Evolutionary conservation across 2,113 vertebrate species (phyloP), one percentile per base, ranked within the genome.

Genomic region (Connochaetes taurinus): DNA sequence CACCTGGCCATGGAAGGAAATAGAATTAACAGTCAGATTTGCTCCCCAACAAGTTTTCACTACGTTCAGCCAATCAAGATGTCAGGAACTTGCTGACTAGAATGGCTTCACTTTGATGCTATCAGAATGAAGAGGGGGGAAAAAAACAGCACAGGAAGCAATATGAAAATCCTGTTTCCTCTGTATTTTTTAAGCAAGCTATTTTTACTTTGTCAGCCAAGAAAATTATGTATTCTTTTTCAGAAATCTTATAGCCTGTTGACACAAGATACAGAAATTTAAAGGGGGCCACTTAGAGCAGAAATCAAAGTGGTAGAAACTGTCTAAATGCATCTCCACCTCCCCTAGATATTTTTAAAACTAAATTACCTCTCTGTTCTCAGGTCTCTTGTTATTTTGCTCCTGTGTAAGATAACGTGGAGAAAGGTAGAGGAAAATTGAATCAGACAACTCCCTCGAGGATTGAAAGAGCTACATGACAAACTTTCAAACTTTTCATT

Each of bases 191-290:
- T 96, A 96, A 87, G 27, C 40, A 80, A 87, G 23, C 31, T 95
- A 84, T 96, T 64, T 97, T 96, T 96, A 53, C 53, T 76, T 95
- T 98, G 80, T 90, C 81, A 85, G 31, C 87, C 62, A 87, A 81
- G 45, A 95, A 98, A 97, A 95, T 71, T 52, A 93, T 95, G 55
- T 64, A 52, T 76, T 93, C 43, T 25, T 96, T 92, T 91, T 52
- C n/a, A 92, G 45, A 88, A 90, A 86, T 50, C 40, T 36, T 90
- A 29, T 53, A 92, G 52, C 58, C 47, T 96, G 43, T 97, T 97
- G 90, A 92, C 62, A 85, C 17, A 50, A 90, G 74, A 76, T 88
- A 95, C 93, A 96, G 33, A 94, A 93, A 58, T 74, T 55, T 57
- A 91, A 96, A 94, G 1, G 21, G 29, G 33, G 1, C 33, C 55